Percentiles rank a stretch among this genome's conserved stretches.
Evolutionary conservation across 1,140 invertebrate species (phyloP).

Genomic region (Drosophila gunungcola): DNA sequence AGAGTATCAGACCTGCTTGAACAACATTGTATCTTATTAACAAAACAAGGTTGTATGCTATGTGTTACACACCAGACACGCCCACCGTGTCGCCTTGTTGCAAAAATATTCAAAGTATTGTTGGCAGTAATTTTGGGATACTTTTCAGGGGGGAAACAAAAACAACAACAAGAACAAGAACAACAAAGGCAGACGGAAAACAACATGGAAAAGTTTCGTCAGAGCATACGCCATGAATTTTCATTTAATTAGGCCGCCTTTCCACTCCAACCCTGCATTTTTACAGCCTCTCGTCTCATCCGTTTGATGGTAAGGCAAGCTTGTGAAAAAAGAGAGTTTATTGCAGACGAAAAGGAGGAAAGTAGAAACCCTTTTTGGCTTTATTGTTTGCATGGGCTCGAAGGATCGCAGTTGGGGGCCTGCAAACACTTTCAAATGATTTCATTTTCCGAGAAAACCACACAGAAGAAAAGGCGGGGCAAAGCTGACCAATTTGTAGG

Average conservation of each 20-base stretch:
- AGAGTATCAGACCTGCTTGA: constrained; percentile 24
- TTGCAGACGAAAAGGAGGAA: constrained; percentile 26
- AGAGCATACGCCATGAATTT: constrained; percentile 77
- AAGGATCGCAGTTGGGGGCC: constrained; percentile 2
- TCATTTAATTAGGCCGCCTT: constrained; percentile 75
- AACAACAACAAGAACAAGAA: constrained; percentile 21
- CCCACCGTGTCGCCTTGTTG: constrained; percentile 33
- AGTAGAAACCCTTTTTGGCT: constrained; percentile 60
- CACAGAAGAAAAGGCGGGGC: constrained; percentile 31
- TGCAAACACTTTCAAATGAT: constrained; percentile 77
- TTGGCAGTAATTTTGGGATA: constrained; percentile 73
- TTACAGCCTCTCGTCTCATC: constrained; percentile 40
- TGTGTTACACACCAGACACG: constrained; percentile 30
- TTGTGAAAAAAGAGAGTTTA: constrained; percentile 35
- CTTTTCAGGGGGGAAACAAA: constrained; percentile 38
- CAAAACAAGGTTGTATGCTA: constrained; percentile 73
- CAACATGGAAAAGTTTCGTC: constrained; percentile 69
- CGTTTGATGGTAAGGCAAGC: constrained; percentile 74
- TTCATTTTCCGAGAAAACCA: constrained; percentile 71
- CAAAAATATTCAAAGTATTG: constrained; percentile 67
- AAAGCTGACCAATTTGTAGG: constrained; percentile 52
- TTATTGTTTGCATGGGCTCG: constrained; percentile 69
- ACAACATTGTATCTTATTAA: constrained; percentile 80
- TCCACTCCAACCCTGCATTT: constrained; percentile 5
- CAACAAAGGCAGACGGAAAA: constrained; percentile 35